Base-by-base conservation (phyloP, 2,888 invertebrate species). In the Trisateles emortualis region DNA sequence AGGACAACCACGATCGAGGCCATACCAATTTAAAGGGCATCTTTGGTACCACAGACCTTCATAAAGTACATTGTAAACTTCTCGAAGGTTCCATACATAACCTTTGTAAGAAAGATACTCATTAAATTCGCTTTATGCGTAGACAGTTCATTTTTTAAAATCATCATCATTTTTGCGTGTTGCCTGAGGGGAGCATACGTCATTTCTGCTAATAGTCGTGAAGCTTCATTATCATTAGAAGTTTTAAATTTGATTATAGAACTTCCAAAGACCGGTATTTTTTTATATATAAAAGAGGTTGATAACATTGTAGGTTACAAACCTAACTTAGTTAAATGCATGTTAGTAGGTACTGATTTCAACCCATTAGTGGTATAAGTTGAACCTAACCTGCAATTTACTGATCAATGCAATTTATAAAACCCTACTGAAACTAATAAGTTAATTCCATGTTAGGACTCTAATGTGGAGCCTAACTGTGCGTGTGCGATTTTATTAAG, bases 1-100 rank as follows among this genome's bases (percentile, higher is more conserved):
- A 78, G 67, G 61, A 65, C 56, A 51, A n/a, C 64, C 56, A 58
- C 69, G 69, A 74, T 71, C 73, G 76, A 81, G 81, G 80, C 64
- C 75, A 65, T 54, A 63, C 70, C 67, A 76, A 79, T 79, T 82
- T 77, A 77, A 74, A 81, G 75, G 76, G 64, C 70, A 68, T 6
- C 0, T 47, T 47, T 24, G 16, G 17, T 43, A 43, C 42, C 30
- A 6, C 13, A 6, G 48, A 36, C 49, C 52, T 47, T 62, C 11
- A 6, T 14, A 13, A 32, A 33, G 3, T 24, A 17, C 16, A 17
- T 39, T 39, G 11, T 39, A 30, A 13, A 29, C 13, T 32, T n/a
- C 2, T 29, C 22, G 19, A 38, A 19, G 1, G 26, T 26, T 29
- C 5, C 9, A 4, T 5, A 30, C 9, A 4, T 5, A 30, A 30